Conservation (phyloP, 2,888 invertebrate genomes). For the Podotricha telesiphe region DNA sequence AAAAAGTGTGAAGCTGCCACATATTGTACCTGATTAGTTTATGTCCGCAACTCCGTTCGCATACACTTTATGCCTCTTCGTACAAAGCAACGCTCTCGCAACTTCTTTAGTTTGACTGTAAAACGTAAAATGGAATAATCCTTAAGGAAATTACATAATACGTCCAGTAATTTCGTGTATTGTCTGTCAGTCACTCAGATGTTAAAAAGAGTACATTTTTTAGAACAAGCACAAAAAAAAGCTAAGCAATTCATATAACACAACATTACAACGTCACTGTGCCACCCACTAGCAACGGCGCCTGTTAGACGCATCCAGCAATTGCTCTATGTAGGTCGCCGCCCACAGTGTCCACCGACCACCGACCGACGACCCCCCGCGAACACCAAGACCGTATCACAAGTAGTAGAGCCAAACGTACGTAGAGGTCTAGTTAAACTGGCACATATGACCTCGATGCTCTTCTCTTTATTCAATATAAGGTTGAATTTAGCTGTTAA, state of each 20-base stretch:
- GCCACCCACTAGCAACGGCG: slow-evolving; percentile 71
- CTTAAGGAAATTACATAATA: too few species aligned
- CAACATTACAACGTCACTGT: slow-evolving; percentile 48
- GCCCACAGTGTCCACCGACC: slow-evolving; percentile 67
- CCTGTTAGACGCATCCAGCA: slow-evolving; percentile 76
- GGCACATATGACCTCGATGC: slow-evolving; percentile 37
- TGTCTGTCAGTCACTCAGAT: too few species aligned
- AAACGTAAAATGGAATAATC: too few species aligned
- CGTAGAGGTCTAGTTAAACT: slow-evolving; percentile 35
- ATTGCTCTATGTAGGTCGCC: slow-evolving; percentile 81
- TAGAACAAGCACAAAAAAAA: not conserved
- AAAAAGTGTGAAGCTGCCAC: too few species aligned
- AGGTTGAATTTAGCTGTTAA: not conserved
- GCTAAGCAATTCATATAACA: not conserved
- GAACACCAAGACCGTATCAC: slow-evolving; percentile 12
- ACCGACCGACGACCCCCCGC: slow-evolving; percentile 50
- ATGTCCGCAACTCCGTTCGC: too few species aligned
- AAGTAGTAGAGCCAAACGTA: slow-evolving; percentile 18
- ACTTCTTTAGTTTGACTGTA: too few species aligned
- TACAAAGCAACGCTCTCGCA: too few species aligned
- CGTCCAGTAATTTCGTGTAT: too few species aligned
- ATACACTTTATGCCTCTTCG: too few species aligned
- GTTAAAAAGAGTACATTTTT: too few species aligned
- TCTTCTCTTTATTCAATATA: slow-evolving; percentile 30
- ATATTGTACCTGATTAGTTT: too few species aligned